Conservation (phyloP, 2,113 vertebrate species). For the Pitta sordida region DNA sequence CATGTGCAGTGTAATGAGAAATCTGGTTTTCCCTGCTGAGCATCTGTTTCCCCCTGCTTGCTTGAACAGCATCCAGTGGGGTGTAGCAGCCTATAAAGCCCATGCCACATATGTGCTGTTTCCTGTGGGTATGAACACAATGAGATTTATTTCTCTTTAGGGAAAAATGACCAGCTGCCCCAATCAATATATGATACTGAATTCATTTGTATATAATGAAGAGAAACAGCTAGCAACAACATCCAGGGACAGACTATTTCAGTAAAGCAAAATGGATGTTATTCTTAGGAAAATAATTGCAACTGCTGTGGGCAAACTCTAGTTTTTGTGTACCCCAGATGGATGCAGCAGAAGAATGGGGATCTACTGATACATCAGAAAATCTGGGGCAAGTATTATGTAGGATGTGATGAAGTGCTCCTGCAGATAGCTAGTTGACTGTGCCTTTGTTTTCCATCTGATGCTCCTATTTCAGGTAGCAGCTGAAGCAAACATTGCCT, state of each 20-base stretch:
- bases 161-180: slow-evolving; percentile 25
- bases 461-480: not conserved
- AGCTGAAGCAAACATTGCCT: not conserved
- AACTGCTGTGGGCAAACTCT: not conserved
- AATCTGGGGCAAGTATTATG: not conserved
- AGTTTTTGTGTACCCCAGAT: not conserved
- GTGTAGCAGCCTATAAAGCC: not conserved
- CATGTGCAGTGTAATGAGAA: not conserved
- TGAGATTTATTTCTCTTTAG: not conserved
- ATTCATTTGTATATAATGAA: not conserved
- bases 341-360: not conserved
- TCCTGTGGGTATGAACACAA: not conserved
- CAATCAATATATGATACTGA: not conserved
- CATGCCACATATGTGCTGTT: not conserved
- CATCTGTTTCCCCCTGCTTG: not conserved
- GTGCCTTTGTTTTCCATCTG: not conserved
- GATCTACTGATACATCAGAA: not conserved
- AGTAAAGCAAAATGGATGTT: not conserved
- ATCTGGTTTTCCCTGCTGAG: not conserved
- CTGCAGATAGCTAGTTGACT: not conserved
- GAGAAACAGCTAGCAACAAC: not conserved
- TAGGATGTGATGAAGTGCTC: not conserved
- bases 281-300: slow-evolving; percentile 4
- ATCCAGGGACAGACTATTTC: not conserved
- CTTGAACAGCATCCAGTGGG: not conserved